Base-by-base conservation (phyloP, 2,888 invertebrate genomes). In the Herminia tarsipennalis region DNA sequence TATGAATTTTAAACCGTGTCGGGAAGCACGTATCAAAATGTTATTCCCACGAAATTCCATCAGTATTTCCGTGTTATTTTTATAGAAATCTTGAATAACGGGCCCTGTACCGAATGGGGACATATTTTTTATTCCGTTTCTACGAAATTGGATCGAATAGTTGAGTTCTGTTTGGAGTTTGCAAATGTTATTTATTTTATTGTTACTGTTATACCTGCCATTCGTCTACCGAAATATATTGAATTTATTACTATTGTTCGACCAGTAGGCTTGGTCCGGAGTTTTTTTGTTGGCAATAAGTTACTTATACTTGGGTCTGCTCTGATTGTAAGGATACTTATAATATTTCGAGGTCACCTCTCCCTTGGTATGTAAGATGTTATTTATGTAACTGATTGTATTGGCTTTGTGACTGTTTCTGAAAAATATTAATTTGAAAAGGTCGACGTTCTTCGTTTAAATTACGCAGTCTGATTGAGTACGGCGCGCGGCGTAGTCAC, bases 241-340 rank as follows among this genome's bases (percentile, higher is more conserved):
- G 28, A 47, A 64, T 64, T 65, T 65, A 65, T 65, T 61, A 49
- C 46, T 45, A 37, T 55, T 29, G 35, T 64, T 34, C 46, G 52
- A 13, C 40, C 47, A 36, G 21, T 35, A 28, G 25, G 20, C 21
- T 6, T 32, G 32, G 21, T 25, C 17, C 14, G 10, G 12, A 22
- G 36, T 32, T 47, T 56, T 41, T 57, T 49, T 54, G 41, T 50
- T 32, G 27, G 22, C 56, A 41, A 41, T 47, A 60, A 56, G 48
- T 53, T 21, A 49, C 34, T 61, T 50, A 24, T 38, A 34, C 28
- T 27, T 14, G 43, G 29, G 33, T 39, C 35, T 33, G 22, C 42
- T 39, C 42, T 45, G 49, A 56, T 59, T 41, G 38, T 53, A 32
- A n/a, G n/a, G n/a, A n/a, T 50, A 36, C 12, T 9, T 32, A 25